Evolutionary conservation across 1,140 invertebrate genomes (phyloP).

Genomic region (Triops longicaudatus): DNA sequence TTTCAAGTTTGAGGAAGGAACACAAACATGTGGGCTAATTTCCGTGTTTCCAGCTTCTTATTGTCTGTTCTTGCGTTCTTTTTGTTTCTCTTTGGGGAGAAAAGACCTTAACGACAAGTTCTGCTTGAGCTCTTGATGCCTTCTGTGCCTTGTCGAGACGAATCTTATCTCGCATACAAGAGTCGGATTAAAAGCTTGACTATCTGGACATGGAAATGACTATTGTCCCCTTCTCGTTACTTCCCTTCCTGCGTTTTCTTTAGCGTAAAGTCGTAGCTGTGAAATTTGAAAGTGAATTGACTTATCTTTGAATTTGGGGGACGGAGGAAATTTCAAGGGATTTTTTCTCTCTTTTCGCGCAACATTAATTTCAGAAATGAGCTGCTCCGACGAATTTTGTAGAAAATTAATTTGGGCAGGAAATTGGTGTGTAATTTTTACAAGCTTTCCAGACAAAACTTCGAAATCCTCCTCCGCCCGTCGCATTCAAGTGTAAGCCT

Average conservation of each 20-base stretch:
- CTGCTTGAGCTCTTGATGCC: background rate
- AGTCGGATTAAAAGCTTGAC: conserved; percentile 11
- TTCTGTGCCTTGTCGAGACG: background rate
- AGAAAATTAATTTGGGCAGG: background rate
- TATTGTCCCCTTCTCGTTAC: background rate
- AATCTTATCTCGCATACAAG: conserved; percentile 3
- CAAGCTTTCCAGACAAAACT: background rate
- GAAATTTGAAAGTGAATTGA: background rate
- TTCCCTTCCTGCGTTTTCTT: background rate
- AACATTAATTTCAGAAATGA: background rate
- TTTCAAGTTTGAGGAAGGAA: background rate
- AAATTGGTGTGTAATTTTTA: conserved; percentile 9
- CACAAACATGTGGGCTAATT: conserved; percentile 10
- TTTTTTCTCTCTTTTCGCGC: background rate
- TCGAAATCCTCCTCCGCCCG: too few relatives aligned
- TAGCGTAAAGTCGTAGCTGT: background rate
- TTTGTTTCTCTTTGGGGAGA: background rate
- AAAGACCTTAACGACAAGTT: background rate
- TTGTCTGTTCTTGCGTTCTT: background rate
- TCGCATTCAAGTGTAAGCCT: too few relatives aligned
- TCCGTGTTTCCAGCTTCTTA: background rate
- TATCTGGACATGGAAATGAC: conserved; percentile 8
- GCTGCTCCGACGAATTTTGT: background rate
- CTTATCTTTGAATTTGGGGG: background rate
- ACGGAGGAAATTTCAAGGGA: background rate